Evolutionary conservation across 2,113 vertebrate species (phyloP).

Genomic region (Xenus cinereus): DNA sequence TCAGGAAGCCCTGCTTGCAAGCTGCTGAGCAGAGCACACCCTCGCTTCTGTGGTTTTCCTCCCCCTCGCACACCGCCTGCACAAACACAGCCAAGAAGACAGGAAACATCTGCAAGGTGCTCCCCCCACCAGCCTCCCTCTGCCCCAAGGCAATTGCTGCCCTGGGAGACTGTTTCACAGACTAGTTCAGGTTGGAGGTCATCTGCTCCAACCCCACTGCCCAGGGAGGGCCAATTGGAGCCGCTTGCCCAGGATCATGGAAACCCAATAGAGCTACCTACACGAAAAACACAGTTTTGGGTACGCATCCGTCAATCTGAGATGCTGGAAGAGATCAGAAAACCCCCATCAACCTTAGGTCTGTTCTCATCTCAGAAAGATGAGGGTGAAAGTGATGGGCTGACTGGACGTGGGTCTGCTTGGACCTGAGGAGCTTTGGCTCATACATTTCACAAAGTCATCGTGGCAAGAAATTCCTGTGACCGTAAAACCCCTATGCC

Average conservation of each 20-base stretch:
- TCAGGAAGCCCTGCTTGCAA: neutral
- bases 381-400: neutral
- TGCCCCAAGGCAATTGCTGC: neutral
- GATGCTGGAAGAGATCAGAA: neutral
- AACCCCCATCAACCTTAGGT: neutral
- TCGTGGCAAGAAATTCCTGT: neutral
- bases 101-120: neutral
- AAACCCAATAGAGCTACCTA: neutral
- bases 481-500: neutral
- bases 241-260: neutral
- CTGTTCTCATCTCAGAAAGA: neutral
- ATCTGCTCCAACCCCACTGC: neutral
- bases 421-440: neutral
- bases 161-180: neutral
- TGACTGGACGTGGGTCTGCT: neutral
- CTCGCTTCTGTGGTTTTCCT: neutral
- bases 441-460: neutral
- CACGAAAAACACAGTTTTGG: neutral
- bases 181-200: neutral
- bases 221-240: neutral
- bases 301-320: neutral
- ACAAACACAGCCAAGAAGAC: neutral
- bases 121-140: rapidly evolving
- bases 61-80: neutral
- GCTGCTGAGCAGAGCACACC: no score